Evolutionary conservation across 2,888 invertebrate species (phyloP), one percentile per base, ranked within the genome.

Genomic region (Oscheius sp.): DNA sequence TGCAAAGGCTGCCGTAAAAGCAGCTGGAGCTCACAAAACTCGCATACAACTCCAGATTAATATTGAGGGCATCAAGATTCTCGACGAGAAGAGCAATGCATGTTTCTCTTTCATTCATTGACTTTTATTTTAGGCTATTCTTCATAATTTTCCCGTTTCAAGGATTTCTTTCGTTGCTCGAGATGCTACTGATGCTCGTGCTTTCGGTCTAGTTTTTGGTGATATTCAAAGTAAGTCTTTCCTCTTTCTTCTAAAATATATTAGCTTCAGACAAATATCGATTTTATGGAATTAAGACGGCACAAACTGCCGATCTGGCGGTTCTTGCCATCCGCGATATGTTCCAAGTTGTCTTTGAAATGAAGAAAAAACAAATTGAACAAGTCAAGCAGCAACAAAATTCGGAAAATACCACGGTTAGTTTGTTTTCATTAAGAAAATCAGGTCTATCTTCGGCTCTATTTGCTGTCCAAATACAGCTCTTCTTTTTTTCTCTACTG

Each of bases 81-180:
- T 94, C 71, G 97, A 98, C 89, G 95, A 96, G 87, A 85, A 85
- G 71, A 76, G 74, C 54, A 71, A 73, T 63, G 80, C 81, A 12
- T 12, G 20, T 45, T n/a, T 45, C 12, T 36, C 38, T 36, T 36
- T 17, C 32, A n/a, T 33, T 36, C 5, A n/a, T 33, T 14, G 14
- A 8, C 33, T 28, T 36, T 45, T 6, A 14, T 47, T 75, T 67
- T 88, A 94, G 94, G 94, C 94, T 86, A 93, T 94, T 30, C 89
- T 96, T 70, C 94, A 95, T 87, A 94, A 94, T 86, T 97, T 98
- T 89, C 94, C 96, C 12, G 97, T 98, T 59, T 95, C 95, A 88
- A 94, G 95, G 89, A 97, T 98, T 86, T 97, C 96, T 45, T 98
- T 97, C 88, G 97, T 98, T 84, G 95, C 97, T 30, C 94, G 96